These are phyloP conservation scores for Esperia sulphurella DNA, from an alignment of 2,888 invertebrate genomes.

Conservation along the genomic window DNA sequence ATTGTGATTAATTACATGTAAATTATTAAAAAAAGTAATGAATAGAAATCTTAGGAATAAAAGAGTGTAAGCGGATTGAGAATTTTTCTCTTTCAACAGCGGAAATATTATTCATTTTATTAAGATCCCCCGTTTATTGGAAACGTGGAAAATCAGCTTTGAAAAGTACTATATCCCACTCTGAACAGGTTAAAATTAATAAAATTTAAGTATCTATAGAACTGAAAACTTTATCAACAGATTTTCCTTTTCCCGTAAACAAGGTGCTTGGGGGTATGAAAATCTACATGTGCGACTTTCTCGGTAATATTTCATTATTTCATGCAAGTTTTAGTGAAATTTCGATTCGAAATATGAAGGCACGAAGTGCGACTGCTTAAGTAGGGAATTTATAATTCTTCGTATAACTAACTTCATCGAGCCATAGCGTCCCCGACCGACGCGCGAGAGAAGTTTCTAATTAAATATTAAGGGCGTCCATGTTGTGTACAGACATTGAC, in stretches of 20 bases:
- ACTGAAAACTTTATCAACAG: too few relatives aligned
- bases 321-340: slow-evolving; percentile 21
- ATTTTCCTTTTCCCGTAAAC: background rate
- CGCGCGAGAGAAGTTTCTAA: slow-evolving; percentile 52
- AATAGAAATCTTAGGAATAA: too few relatives aligned
- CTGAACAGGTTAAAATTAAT: too few relatives aligned
- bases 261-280: background rate
- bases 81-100: too few relatives aligned
- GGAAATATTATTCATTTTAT: too few relatives aligned
- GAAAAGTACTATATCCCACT: too few relatives aligned
- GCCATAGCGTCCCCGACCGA: slow-evolving; percentile 28
- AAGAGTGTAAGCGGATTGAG: too few relatives aligned
- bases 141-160: too few relatives aligned
- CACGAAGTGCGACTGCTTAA: slow-evolving; percentile 33
- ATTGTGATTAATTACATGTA: too few relatives aligned
- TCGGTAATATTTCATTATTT: slow-evolving; percentile 4
- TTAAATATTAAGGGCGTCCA: slow-evolving; percentile 59
- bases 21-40: too few relatives aligned
- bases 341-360: slow-evolving; percentile 46
- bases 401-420: slow-evolving; percentile 38
- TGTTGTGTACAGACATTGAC: slow-evolving; percentile 36
- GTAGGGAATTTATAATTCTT: slow-evolving; percentile 52
- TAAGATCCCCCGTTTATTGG: too few relatives aligned
- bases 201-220: too few relatives aligned
- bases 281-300: background rate